Evolutionary conservation across 2,888 invertebrate genomes (phyloP), one percentile per base, ranked within the genome.

Genomic region (Cerceris rybyensis): DNA sequence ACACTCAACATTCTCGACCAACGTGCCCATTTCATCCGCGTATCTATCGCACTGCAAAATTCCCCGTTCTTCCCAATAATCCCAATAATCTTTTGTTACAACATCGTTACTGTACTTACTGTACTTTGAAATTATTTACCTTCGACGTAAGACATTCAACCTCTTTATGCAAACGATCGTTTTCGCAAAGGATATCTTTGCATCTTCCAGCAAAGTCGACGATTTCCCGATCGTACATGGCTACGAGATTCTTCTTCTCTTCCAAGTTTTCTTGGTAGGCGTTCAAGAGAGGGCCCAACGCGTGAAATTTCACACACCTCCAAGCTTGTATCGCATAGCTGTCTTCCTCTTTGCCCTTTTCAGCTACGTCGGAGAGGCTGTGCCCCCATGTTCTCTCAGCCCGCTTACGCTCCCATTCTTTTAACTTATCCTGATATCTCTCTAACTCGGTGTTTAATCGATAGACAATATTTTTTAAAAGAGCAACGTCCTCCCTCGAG

Each of bases 381-480:
- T 46, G 1, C 46, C 11, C 46, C 6, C 9, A 5, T 1, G 46
- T 46, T 6, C 9, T 1, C 46, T 8, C 2, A 11, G 46, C 11
- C 8, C 46, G 2, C 46, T 46, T 11, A 11, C 8, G 9, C 46
- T 8, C 46, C 11, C 46, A 11, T 11, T 11, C 46, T 46, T 4
- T 2, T 46, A 46, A 46, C 11, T 46, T 46, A 8, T 55, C 55
- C 92, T 97, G 97, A 88, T 96, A 96, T 1, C 95, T 93, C 77
- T 96, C 96, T 39, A 97, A 92, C 86, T 97, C 96, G 0, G 96
- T 94, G 90, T 97, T 97, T 39, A 97, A 90, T 67, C 96, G 95
- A 87, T 96, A 97, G 6, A 97, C 94, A 0, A 97, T 94, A 82
- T 95, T 96, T 91, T 97, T 97, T 75, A 97, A 92, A 90, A 97